phyloP scores from a whole-genome alignment of 37 sponge, comb jelly and placozoan species.

The Oscarella lobularis region DNA sequence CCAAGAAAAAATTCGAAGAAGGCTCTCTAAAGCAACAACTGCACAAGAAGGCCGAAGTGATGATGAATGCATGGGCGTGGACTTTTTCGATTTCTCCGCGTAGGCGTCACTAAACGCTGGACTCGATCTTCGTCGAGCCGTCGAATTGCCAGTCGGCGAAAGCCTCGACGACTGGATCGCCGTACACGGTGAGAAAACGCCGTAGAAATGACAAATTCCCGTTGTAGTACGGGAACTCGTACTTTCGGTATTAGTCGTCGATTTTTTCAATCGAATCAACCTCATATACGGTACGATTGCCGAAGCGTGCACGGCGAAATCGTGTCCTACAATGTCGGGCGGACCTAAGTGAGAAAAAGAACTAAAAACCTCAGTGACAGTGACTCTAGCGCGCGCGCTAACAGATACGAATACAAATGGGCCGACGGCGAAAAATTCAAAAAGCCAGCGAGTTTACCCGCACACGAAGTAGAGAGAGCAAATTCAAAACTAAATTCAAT shows the following conservation, averaged over 20 bases:
- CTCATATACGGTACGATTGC: constrained; percentile 82
- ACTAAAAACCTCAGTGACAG: background rate
- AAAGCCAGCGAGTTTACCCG: constrained; percentile 67
- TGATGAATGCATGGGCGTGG: background rate
- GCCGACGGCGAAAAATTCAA: constrained; percentile 69
- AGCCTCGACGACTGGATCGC: constrained; percentile 82
- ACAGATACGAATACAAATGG: constrained; percentile 78
- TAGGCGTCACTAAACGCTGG: constrained; percentile 83
- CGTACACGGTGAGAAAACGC: constrained; percentile 62
- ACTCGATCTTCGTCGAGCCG: constrained; percentile 60
- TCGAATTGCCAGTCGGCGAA: constrained; percentile 54
- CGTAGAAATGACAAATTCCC: no score
- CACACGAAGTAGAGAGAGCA: no score
- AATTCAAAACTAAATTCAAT: no score
- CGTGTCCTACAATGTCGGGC: constrained; percentile 80
- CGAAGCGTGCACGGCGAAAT: constrained; percentile 48
- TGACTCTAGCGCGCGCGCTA: background rate
- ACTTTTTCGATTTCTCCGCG: background rate
- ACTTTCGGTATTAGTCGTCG: constrained; percentile 42
- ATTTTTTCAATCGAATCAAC: constrained; percentile 90
- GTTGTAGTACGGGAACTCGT: no score
- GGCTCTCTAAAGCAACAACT: constrained; percentile 71
- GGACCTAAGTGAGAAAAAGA: constrained; percentile 51
- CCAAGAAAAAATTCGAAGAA: constrained; percentile 86
- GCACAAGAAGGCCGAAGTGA: constrained; percentile 83